Evolutionary conservation across 2,113 vertebrate genomes (phyloP), one percentile per base, ranked within the genome.

Genomic region (Miniopterus natalensis): DNA sequence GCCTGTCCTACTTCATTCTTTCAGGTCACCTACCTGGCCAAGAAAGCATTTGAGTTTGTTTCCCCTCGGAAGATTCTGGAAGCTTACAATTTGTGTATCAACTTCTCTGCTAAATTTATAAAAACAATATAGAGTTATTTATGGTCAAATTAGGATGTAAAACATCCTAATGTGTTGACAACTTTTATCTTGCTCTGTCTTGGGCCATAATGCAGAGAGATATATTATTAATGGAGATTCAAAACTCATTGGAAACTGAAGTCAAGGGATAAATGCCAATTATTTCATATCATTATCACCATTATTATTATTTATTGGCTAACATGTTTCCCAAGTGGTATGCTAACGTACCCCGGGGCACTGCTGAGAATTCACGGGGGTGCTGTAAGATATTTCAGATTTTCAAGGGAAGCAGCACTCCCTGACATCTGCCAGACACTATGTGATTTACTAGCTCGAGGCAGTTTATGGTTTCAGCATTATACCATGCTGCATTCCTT

Each of bases 191-290:
- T 92, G 7, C 9, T 63, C 36, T 36, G 36, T 86, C 71, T 84
- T 47, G 49, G n/a, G 47, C 45, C 8, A 12, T 68, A 59, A 45
- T 15, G 23, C 45, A 90, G 57, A 73, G 18, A 53, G 40, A 53
- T 11, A 25, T 23, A 55, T 70, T 80, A 42, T 80, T 88, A 79
- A 61, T 20, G 55, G 77, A 74, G 73, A 88, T 70, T 88, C 18
- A 45, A 89, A 49, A 70, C 14, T 57, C 86, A 77, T 27, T 77
- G 40, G 12, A 92, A 86, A 89, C 66, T 17, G 55, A 94, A 97
- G 51, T 5, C 27, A 51, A 84, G 49, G 47, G 29, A 55, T 81
- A 79, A 65, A 53, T n/a, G 49, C 10, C 31, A 40, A 61, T 80
- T 47, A 40, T 29, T 70, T n/a, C 55, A 47, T 79, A 79, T 94